Base-by-base conservation (phyloP, 2,888 invertebrate genomes). In the Trimorus sp. region DNA sequence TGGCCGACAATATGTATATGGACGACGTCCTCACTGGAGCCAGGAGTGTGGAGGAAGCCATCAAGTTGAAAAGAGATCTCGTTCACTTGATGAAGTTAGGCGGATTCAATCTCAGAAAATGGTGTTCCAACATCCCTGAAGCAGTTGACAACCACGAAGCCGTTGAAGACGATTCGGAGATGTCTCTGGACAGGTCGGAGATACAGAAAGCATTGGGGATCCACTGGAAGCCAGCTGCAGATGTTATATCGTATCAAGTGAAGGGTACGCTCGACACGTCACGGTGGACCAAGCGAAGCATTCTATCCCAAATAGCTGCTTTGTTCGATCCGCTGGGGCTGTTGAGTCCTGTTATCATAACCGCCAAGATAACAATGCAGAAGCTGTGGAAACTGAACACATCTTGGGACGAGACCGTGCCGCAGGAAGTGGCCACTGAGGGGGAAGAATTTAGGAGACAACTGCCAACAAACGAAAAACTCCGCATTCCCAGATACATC, bases 1-100 rank as follows among this genome's bases (percentile, higher is more conserved):
- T 66, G 9, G 1, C 1, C 9, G 11, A 38, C 7, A 36, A 73
- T 8, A 63, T 73, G 58, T 73, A 73, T 9, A 15, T 73, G 7
- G 73, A 73, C n/a, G 73, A 73, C 54, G 7, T 73, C 0, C 11
- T 73, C 2, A 58, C 49, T 9, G 69, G 69, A 0, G 48, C 58
- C 0, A 14, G 45, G 1, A 16, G 12, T 0, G 8, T 38, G 0
- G 40, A 15, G 15, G 74, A 56, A 9, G 53, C 16, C 8, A 16
- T 48, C 8, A 11, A 15, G 14, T 14, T 59, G 11, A 11, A 36
- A 0, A 37, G 66, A 11, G n/a, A 59, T 15, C 11, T 63, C 11
- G 0, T 63, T 0, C 11, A n/a, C 38, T 14, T 78, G 5, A 37
- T 51, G 51, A 11, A 37, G 11, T 15, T 14, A 4, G 8, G 63